Evolutionary conservation across 1,140 invertebrate species (phyloP).

Genomic region (Cydia pomonella): DNA sequence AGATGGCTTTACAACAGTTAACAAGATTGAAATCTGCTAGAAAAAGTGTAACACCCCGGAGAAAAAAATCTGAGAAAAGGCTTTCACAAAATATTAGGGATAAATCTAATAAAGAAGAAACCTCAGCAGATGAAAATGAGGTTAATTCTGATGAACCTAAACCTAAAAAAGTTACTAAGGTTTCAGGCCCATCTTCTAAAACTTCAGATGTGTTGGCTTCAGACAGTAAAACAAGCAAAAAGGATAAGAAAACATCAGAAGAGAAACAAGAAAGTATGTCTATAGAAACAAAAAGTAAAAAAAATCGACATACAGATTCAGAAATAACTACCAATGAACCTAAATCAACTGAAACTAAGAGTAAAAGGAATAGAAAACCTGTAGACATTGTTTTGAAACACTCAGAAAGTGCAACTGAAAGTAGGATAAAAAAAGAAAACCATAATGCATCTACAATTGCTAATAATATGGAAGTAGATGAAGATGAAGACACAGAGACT

Average conservation of each 20-base stretch:
- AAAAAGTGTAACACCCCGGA: conserved; percentile 35
- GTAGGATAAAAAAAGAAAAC: neutral
- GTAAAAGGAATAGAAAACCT: conserved; percentile 5
- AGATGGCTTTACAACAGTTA: conserved; percentile 64
- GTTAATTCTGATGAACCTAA: conserved; percentile 13
- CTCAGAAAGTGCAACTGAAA: neutral
- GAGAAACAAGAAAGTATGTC: neutral
- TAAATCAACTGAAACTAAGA: neutral
- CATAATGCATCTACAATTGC: neutral
- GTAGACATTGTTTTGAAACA: conserved; percentile 12
- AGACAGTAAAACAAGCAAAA: conserved; percentile 38
- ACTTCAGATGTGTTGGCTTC: neutral
- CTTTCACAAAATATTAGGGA: conserved; percentile 27
- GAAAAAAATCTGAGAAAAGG: conserved; percentile 34
- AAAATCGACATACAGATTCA: neutral
- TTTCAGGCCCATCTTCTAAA: conserved; percentile 1
- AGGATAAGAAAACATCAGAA: conserved; percentile 14
- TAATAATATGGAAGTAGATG: neutral
- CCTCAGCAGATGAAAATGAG: conserved; percentile 3
- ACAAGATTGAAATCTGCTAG: conserved; percentile 39
- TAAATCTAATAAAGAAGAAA: conserved; percentile 38
- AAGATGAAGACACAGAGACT: conserved; percentile 35
- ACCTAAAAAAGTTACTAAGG: conserved; percentile 31
- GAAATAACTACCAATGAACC: neutral
- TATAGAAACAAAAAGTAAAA: neutral